Base-by-base conservation (phyloP, 2,888 invertebrate species). In the Drosophila subquinaria region DNA sequence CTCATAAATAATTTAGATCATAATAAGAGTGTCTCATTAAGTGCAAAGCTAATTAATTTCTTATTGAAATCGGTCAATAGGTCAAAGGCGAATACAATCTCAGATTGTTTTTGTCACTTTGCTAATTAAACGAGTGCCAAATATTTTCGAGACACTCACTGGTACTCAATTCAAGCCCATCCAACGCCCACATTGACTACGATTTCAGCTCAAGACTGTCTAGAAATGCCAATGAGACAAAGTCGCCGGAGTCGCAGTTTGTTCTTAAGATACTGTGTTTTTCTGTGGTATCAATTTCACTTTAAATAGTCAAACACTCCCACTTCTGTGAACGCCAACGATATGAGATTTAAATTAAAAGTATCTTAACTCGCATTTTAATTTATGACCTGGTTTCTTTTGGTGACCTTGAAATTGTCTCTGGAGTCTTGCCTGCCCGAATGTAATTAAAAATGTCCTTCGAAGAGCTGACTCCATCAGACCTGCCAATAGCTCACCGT, bases 381-480 rank as follows among this genome's bases (percentile, higher is more conserved):
- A 15, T 10, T 15, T 9, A 45, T 40, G 38, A 30, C 30, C 36
- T 47, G 27, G 23, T 51, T 74, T 51, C 15, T 50, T 67, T 51
- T 30, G 27, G 9, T 30, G 6, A 23, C 38, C 43, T 51, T 56
- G 62, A 35, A 69, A 52, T 48, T 76, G 76, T 65, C 64, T 65
- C 57, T 68, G 47, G 35, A 64, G 55, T 42, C 59, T 52, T 4
- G 23, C 17, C 36, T 55, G 53, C 17, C 38, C 20, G 4, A 82
- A 82, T 76, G 66, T 79, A 81, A 83, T 81, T 82, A 81, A 69
- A 78, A 82, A 83, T 42, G 47, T 51, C 20, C 6, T 15, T 38
- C n/a, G 33, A 30, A 51, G 59, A 33, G 43, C 53, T 38, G 40
- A 4, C 15, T 27, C 11, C 8, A n/a, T 17, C 13, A 33, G 23